Percentiles rank a stretch among this genome's conserved stretches.
These are phyloP conservation scores for Trachymyrmex septentrionalis DNA, from an alignment of 1,140 invertebrate species.

Conservation along the genomic window DNA sequence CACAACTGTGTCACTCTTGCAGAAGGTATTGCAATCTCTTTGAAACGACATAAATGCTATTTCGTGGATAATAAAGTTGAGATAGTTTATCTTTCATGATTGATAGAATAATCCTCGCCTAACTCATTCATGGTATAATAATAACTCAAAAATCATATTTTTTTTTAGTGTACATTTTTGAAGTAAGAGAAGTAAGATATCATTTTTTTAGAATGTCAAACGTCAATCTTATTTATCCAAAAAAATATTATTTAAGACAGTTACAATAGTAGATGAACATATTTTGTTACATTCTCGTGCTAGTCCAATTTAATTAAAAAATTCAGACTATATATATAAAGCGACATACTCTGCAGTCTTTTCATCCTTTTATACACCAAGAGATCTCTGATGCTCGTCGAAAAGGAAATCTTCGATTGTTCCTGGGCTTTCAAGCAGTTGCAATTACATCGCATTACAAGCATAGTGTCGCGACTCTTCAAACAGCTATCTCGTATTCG, in stretches of 20 bases:
- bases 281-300: neutral
- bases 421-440: constrained; percentile 37
- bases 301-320: constrained; percentile 39
- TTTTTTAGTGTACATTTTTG: too few species aligned
- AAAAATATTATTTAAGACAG: neutral
- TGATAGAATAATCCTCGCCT: too few species aligned
- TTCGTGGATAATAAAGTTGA: too few species aligned
- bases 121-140: too few species aligned
- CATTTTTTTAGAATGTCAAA: too few species aligned
- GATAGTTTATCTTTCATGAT: too few species aligned
- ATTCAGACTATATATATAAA: neutral
- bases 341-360: neutral
- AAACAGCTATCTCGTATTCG: constrained; percentile 33
- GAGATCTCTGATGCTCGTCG: constrained; percentile 13
- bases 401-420: constrained; percentile 52
- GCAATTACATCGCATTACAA: constrained; percentile 49
- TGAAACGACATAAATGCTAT: too few species aligned
- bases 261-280: neutral
- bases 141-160: too few species aligned
- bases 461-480: constrained; percentile 39
- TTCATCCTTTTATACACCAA: constrained; percentile 14
- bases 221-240: neutral
- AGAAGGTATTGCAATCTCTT: too few species aligned
- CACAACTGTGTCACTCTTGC: too few species aligned
- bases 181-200: too few species aligned